Base-by-base conservation (phyloP, 2,888 invertebrate species). In the Anticlea derivata region DNA sequence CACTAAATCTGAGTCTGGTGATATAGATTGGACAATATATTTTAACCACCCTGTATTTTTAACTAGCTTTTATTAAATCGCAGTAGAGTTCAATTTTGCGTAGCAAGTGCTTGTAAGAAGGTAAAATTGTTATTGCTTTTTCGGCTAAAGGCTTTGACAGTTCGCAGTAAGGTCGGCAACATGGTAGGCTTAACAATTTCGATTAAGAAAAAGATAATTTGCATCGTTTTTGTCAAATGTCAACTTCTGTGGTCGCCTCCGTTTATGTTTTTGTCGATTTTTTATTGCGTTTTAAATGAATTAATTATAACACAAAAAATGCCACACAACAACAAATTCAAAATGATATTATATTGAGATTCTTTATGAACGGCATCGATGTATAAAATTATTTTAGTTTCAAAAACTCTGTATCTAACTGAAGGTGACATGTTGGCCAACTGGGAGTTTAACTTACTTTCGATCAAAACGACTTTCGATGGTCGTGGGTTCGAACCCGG, bases 151-250 rank as follows among this genome's bases (percentile, higher is more conserved):
- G 66, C 80, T 87, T 80, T 83, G 89, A 88, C 89, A 88, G 88
- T 89, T 89, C 89, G 85, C 75, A 75, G 87, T 88, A 87, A 79
- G 78, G 78, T 79, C 80, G 73, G 74, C 78, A 73, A 80, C 82
- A 88, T 88, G 89, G 89, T 89, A 87, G 87, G 75, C 74, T 85
- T 86, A 74, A 75, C 83, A 80, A 87, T 86, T 86, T 88, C 58
- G 89, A 90, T 90, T 76, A 70, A 65, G 72, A 64, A 65, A 45
- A 45, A 68, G 89, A 89, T 89, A 84, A 70, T 70, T 64, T 65
- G 68, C 75, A 75, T 76, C 78, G 80, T 86, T 88, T 88, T 89
- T 88, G 88, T 89, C 88, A 86, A 86, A 86, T 88, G 87, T 89
- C 89, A 87, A 90, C 88, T 86, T 81, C 83, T 87, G 83, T 81